Percentiles rank a stretch among this genome's conserved stretches.
Conservation (phyloP, 2,797 vertebrate genomes). For the Microctenopoma stevenorrisi region DNA sequence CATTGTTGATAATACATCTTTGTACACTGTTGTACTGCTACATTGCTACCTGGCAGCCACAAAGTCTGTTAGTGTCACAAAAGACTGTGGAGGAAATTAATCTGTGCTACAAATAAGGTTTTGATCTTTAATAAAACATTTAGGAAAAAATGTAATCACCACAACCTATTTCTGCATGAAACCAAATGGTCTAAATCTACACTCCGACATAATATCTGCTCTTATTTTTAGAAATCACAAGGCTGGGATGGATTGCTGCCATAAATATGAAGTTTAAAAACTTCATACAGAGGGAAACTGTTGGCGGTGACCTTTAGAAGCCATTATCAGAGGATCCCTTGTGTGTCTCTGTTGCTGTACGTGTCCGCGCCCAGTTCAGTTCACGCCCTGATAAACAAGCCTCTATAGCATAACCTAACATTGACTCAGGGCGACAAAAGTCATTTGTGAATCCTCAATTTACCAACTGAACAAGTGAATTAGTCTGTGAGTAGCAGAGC, state of each 20-base stretch:
- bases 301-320: conserved; percentile 4
- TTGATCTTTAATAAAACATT: too few relatives aligned
- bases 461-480: background rate
- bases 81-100: too few relatives aligned
- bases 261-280: background rate
- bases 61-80: too few relatives aligned
- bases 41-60: too few relatives aligned
- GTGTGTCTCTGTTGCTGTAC: conserved; percentile 33
- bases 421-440: conserved; percentile 26
- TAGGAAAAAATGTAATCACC: too few relatives aligned
- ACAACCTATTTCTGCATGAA: too few relatives aligned
- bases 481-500: too few relatives aligned
- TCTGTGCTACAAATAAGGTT: too few relatives aligned
- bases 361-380: conserved; percentile 46
- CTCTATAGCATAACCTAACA: conserved; percentile 36
- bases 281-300: background rate
- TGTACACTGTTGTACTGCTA: too few relatives aligned
- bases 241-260: background rate
- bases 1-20: too few relatives aligned
- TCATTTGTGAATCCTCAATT: background rate
- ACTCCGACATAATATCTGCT: background rate
- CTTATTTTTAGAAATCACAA: background rate
- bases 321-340: conserved; percentile 55
- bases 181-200: background rate
- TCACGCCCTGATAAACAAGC: conserved; percentile 53